Evolutionary conservation across 2,113 vertebrate species (phyloP).

Genomic region (Eptesicus fuscus): DNA sequence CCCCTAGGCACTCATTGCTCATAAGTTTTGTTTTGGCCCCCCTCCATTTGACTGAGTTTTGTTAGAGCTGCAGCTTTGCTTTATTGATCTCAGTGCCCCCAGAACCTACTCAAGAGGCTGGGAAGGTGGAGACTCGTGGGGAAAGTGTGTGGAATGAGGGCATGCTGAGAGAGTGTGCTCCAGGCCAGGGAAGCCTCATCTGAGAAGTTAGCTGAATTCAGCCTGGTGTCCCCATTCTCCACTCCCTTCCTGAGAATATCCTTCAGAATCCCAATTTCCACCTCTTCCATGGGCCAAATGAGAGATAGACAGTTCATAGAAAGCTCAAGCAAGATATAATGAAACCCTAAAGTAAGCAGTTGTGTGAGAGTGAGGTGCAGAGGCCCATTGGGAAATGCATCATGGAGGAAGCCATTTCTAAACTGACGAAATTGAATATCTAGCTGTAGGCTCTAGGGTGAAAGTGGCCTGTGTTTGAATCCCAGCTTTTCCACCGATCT

Average conservation of each 20-base stretch:
- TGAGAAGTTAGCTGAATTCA: not conserved
- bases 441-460: not conserved
- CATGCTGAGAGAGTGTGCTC: not conserved
- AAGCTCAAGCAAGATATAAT: not conserved
- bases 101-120: not conserved
- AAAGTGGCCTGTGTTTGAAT: not conserved
- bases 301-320: not conserved
- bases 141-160: not conserved
- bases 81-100: not conserved
- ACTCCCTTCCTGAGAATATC: not conserved
- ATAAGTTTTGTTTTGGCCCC: not conserved
- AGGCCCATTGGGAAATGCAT: not conserved
- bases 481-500: not conserved
- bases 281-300: rapidly evolving
- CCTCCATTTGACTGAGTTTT: not conserved
- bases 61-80: not conserved
- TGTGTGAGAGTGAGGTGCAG: rapidly evolving
- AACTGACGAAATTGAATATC: not conserved
- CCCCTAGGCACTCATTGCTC: not conserved
- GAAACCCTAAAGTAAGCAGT: not conserved
- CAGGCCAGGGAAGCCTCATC: not conserved
- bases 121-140: not conserved
- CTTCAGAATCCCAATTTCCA: not conserved
- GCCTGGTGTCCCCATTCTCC: not conserved
- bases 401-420: not conserved